Evolutionary conservation across 1,140 invertebrate species (phyloP), one percentile per base, ranked within the genome.

Genomic region (Batillaria attramentaria): DNA sequence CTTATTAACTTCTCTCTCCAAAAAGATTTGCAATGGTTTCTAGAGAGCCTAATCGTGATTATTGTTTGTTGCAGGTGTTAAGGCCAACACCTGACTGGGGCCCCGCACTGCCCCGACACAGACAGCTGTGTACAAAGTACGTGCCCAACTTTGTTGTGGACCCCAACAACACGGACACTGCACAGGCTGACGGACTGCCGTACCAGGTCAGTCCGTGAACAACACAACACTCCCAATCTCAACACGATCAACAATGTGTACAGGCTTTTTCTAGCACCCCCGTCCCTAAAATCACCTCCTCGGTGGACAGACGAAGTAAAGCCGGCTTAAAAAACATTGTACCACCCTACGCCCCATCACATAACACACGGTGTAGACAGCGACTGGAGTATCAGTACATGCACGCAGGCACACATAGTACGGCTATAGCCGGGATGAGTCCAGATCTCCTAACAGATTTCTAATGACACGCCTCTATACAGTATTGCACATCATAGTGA

Each of bases 21-120:
- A 16, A 41, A 41, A 28, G 24, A n/a, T 41, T 24, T 42, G 13
- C 20, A 73, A 10, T 73, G 18, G n/a, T 76, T 41, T 31, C 39
- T 70, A n/a, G 8, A 66, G 16, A 66, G 16, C 68, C 16, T 39
- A 2, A 76, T 77, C 10, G 70, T 72, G 20, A 31, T 31, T 78
- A 86, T 83, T 83, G 78, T 82, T 33, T 81, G 10, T 69, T 72
- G 18, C 31, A 81, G 13, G 69, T 86, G 33, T 33, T 79, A 33
- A 57, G 72, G 16, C 85, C 85, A 41, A 74, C 84, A 5, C 68
- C 57, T 18, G 81, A 85, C 62, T 86, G 85, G 85, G 84, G 85
- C 0, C 85, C 85, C 18, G 84, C 86, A 13, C 50, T 86, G 33
- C 70, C 80, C 8, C 78, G 83, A 42, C 85, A 86, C 69, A 72